A percentile compares a stretch with the other conserved stretches of the same genome.
Conservation (phyloP, 2,888 invertebrate species). For the Glaucopsyche alexis region DNA sequence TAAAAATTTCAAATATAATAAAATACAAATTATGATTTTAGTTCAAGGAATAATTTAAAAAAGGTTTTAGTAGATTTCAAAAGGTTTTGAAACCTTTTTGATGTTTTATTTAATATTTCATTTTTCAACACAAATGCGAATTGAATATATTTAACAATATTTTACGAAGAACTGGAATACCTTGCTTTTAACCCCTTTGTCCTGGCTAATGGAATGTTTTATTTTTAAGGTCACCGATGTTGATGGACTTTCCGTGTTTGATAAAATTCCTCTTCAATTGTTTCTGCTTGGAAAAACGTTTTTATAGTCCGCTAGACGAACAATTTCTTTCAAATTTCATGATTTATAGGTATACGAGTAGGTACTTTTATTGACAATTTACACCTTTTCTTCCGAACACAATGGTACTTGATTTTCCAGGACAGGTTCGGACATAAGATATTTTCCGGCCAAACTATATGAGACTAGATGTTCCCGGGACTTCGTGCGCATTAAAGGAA, state of each 20-base stretch:
- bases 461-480: too few species aligned
- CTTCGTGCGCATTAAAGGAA: too few species aligned
- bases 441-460: too few species aligned
- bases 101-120: background rate
- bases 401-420: background rate
- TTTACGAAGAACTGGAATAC: background rate
- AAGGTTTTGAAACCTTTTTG: background rate
- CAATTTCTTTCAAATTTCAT: too few species aligned
- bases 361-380: background rate
- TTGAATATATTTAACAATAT: background rate
- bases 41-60: too few species aligned
- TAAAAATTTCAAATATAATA: too few species aligned
- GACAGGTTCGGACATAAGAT: background rate
- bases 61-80: background rate
- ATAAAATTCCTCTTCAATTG: constrained; percentile 13
- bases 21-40: too few species aligned
- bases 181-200: constrained; percentile 14
- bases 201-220: constrained; percentile 17
- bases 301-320: background rate
- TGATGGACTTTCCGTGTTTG: constrained; percentile 15
- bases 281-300: background rate
- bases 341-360: too few species aligned
- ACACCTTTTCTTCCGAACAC: background rate
- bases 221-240: constrained; percentile 6
- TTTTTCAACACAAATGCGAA: too few species aligned